Conservation (phyloP, 2,888 invertebrate species). For the Agriopis aurantiaria region DNA sequence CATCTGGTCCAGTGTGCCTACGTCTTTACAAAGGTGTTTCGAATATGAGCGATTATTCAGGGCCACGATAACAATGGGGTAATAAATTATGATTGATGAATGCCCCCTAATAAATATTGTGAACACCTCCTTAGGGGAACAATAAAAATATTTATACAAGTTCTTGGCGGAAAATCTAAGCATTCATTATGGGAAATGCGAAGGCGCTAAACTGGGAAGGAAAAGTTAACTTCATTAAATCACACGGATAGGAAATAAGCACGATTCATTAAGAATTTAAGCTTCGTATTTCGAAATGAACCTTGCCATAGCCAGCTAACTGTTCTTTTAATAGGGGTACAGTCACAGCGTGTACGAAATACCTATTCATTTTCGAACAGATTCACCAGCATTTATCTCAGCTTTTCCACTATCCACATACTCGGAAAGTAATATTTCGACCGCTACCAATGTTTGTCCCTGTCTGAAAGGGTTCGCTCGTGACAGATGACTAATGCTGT, state of each 20-base stretch:
- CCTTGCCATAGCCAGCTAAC: too few species aligned
- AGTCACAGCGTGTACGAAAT: neutral
- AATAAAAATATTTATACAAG: slow-evolving; percentile 69
- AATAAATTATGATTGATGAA: slow-evolving; percentile 86
- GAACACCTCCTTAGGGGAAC: slow-evolving; percentile 66
- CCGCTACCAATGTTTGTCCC: slow-evolving; percentile 62
- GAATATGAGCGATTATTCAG: slow-evolving; percentile 84
- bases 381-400: slow-evolving; percentile 41
- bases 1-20: slow-evolving; percentile 52
- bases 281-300: neutral
- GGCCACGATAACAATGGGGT: slow-evolving; percentile 78
- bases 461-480: slow-evolving; percentile 60
- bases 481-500: slow-evolving; percentile 78
- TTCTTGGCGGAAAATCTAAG: slow-evolving; percentile 32
- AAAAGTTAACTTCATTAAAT: slow-evolving; percentile 8
- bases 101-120: slow-evolving; percentile 57
- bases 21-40: slow-evolving; percentile 75
- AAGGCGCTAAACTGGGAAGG: slow-evolving; percentile 2
- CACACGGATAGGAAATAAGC: neutral
- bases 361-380: slow-evolving; percentile 17
- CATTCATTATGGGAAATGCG: slow-evolving; percentile 25
- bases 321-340: too few species aligned
- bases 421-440: slow-evolving; percentile 45
- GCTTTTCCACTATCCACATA: slow-evolving; percentile 45
- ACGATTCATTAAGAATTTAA: neutral